Base-by-base conservation (phyloP, 2,888 invertebrate species). In the Auanema freiburgensis region DNA sequence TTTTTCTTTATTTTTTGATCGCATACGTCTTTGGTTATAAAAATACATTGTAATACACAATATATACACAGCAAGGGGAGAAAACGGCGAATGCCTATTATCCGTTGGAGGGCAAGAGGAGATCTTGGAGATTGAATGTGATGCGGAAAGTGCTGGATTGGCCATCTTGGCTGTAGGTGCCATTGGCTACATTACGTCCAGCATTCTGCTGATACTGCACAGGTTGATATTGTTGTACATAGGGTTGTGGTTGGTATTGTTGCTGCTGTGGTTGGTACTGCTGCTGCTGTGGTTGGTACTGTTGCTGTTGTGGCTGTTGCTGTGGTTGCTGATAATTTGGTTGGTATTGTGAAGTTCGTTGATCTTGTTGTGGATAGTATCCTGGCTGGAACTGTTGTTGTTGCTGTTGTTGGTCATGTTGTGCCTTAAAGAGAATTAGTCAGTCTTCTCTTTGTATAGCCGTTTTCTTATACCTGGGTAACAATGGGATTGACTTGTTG, bases 401-500 rank as follows among this genome's bases (percentile, higher is more conserved):
- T n/a, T 50, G 50, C 21, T 50, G 21, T 21, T 50, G 24, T 24
- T 50, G 50, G 50, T 50, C 21, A 11, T 50, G 50, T 33, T 51
- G 51, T 16, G 51, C 59, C n/a, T 44, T 23, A 10, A 52, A 53
- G 8, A 43, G 59, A 10, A 50, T 51, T 11, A 59, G 43, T 23
- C 59, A 51, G 52, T 59, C 52, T 23, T 52, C 52, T 18, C 51
- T 23, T 21, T 59, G 59, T 16, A 16, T 42, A 25, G 25, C 55
- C 14, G 4, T 16, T 6, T 16, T n/a, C 16, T 16, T 40, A n/a
- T 16, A 63, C 63, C 63, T 63, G 63, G 12, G 53, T 49, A 10
- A 65, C 67, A 55, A 74, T 69, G 4, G 76, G 76, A 33, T 74
- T 68, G 18, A 76, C 71, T 58, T 76, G 74, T 52, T 74, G 66